Percentiles rank a stretch among this genome's conserved stretches.
Evolutionary conservation across 2,797 vertebrate species (phyloP).

Genomic region (Lepilemur septentrionalis): DNA sequence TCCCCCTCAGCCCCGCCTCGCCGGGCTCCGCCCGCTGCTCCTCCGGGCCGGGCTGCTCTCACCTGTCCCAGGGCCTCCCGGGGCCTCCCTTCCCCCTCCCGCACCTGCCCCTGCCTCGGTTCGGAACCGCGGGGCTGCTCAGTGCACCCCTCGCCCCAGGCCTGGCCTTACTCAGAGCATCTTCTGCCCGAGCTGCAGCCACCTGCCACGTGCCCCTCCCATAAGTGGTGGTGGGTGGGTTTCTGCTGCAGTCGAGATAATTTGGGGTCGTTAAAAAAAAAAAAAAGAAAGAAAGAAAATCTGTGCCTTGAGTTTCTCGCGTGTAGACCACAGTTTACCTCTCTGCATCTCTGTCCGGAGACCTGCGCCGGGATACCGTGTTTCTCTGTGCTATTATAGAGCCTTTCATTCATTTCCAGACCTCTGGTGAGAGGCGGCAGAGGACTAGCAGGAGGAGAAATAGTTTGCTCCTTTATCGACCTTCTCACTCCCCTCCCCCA

Average conservation of each 20-base stretch:
- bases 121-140: neutral
- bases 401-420: slow-evolving; percentile 61
- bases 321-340: neutral
- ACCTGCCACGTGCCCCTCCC: neutral
- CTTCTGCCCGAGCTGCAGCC: neutral
- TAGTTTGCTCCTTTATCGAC: neutral
- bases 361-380: neutral
- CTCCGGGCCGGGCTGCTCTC: neutral
- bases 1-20: neutral
- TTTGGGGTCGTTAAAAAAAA: neutral
- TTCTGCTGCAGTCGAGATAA: neutral
- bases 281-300: neutral
- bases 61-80: too few relatives aligned
- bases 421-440: neutral
- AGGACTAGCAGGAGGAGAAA: neutral
- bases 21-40: neutral
- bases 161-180: neutral
- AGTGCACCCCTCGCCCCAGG: neutral
- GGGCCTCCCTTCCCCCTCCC: neutral
- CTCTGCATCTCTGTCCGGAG: neutral
- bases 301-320: neutral
- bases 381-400: neutral
- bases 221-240: neutral
- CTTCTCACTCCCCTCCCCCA: neutral
- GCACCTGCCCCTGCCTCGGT: neutral